phyloP scores from a whole-genome alignment of 2,797 vertebrate genomes.

The Limnodromus scolopaceus region DNA sequence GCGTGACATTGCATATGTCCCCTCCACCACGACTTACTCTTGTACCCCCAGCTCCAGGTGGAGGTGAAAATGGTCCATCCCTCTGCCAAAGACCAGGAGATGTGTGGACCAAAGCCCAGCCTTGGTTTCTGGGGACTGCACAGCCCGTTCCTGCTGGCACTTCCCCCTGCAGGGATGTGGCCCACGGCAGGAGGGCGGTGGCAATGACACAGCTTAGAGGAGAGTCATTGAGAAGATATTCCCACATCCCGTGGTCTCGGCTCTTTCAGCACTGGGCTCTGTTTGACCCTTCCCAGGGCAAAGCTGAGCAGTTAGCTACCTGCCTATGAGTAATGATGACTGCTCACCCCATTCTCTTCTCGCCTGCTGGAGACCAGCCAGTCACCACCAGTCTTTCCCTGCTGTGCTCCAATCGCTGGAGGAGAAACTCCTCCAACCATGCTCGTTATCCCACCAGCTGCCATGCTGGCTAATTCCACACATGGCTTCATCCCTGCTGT shows the following conservation, averaged over 20 bases:
- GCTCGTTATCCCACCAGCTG: accelerated
- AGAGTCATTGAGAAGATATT: background rate
- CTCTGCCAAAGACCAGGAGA: background rate
- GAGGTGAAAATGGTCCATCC: background rate
- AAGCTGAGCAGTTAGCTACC: background rate
- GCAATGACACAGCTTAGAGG: background rate
- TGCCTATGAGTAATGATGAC: background rate
- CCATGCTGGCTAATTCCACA: accelerated
- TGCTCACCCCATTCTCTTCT: background rate
- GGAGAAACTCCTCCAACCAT: background rate
- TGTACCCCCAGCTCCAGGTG: background rate
- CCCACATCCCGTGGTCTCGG: accelerated
- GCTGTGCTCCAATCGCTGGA: accelerated
- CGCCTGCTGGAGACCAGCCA: background rate
- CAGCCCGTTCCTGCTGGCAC: accelerated
- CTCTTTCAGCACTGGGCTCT: background rate
- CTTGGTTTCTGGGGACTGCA: background rate
- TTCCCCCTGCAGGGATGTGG: background rate
- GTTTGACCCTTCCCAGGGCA: background rate
- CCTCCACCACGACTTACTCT: background rate
- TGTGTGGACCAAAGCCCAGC: background rate
- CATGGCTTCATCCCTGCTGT: background rate
- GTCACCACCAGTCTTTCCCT: background rate
- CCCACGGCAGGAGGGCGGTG: background rate
- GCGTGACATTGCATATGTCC: background rate